phyloP scores from a whole-genome alignment of 2,888 invertebrate species.

The Cotesia congregata region DNA sequence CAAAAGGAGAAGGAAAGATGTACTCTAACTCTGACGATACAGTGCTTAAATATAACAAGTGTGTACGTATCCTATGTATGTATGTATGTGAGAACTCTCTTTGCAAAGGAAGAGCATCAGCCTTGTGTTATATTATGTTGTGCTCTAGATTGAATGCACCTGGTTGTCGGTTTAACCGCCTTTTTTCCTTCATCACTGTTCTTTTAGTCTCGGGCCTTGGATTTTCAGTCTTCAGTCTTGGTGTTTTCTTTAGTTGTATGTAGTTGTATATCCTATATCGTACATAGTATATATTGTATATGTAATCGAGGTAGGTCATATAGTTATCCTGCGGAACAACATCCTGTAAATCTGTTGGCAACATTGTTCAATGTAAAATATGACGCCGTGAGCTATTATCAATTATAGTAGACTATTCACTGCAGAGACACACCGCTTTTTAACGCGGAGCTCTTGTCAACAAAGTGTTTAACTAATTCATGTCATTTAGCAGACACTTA shows the following conservation, averaged over 20 bases:
- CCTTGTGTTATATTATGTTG: not conserved
- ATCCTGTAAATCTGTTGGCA: not conserved
- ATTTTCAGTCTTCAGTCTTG: no score
- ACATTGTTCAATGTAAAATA: slow-evolving; percentile 56
- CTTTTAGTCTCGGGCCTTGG: not conserved
- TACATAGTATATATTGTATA: no score
- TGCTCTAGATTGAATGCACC: slow-evolving; percentile 11
- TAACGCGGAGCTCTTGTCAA: slow-evolving; percentile 37
- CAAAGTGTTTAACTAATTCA: slow-evolving; percentile 66
- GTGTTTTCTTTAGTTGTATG: no score
- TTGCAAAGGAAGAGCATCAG: not conserved
- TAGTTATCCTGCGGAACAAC: not conserved
- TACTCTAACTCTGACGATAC: no score
- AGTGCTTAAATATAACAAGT: not conserved
- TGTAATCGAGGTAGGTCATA: slow-evolving; percentile 18
- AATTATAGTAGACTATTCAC: slow-evolving; percentile 61
- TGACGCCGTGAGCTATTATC: slow-evolving; percentile 63
- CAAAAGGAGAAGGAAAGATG: no score
- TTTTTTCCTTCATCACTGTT: not conserved
- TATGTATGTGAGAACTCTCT: slow-evolving; percentile 13
- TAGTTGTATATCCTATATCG: no score
- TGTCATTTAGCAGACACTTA: slow-evolving; percentile 66
- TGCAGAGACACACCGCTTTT: slow-evolving; percentile 39
- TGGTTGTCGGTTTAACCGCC: not conserved
- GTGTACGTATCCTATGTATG: not conserved